Evolutionary conservation across 1,140 invertebrate species (phyloP).

Genomic region (Latrodectus geometricus): DNA sequence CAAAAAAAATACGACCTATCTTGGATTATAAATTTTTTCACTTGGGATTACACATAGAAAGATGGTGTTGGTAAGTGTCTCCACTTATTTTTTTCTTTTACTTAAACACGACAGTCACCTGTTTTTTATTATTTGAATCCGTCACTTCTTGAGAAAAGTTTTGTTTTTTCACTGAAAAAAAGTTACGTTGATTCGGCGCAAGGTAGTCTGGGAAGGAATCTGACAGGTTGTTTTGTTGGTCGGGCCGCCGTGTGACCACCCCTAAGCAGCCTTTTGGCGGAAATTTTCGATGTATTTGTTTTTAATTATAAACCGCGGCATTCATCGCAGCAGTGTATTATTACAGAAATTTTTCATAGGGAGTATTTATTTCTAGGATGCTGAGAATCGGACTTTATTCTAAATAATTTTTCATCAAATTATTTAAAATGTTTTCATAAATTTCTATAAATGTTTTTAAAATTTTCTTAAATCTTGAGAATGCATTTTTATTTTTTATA

Average conservation of each 20-base stretch:
- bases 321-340: too few relatives aligned
- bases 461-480: too few relatives aligned
- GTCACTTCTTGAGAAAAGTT: conserved; percentile 30
- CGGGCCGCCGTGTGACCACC: not conserved
- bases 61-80: conserved; percentile 47
- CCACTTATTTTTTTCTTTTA: not conserved
- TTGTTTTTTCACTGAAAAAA: conserved; percentile 31
- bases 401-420: too few relatives aligned
- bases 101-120: conserved; percentile 6
- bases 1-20: conserved; percentile 4
- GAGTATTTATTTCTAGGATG: too few relatives aligned
- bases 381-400: too few relatives aligned
- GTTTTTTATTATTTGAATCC: conserved; percentile 23
- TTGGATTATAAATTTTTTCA: conserved; percentile 49
- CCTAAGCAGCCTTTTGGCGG: not conserved
- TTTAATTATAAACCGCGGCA: not conserved
- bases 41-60: conserved; percentile 30
- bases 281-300: not conserved
- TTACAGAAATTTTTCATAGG: too few relatives aligned
- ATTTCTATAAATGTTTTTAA: too few relatives aligned
- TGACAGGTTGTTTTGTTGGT: conserved; percentile 58
- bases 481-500: too few relatives aligned
- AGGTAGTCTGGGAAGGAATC: conserved; percentile 53
- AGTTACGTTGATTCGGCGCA: conserved; percentile 39
- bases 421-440: too few relatives aligned